Percentiles rank a stretch among this genome's conserved stretches.
Evolutionary conservation across 2,888 invertebrate genomes (phyloP).

Genomic region (Acleris emargana): DNA sequence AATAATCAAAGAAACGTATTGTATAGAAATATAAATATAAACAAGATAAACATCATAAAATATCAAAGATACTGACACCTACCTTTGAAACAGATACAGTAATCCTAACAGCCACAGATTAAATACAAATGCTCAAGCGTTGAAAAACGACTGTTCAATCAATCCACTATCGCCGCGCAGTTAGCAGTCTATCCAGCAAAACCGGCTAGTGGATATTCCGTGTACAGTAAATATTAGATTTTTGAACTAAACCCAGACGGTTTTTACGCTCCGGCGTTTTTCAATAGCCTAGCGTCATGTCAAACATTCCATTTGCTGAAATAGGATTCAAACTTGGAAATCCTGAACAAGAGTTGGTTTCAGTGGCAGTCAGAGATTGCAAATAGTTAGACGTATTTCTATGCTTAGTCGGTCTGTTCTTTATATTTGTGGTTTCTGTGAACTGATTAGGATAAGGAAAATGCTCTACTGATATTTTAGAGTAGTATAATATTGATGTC

Average conservation of each 20-base stretch:
- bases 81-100: conserved; percentile 1
- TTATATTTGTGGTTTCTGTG: not conserved
- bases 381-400: conserved; percentile 10
- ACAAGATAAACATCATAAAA: too few species aligned
- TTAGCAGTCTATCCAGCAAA: conserved; percentile 9
- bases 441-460: not conserved
- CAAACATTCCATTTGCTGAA: conserved; percentile 3
- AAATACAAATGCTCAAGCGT: not conserved
- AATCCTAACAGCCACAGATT: conserved; percentile 5
- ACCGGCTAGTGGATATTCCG: conserved; percentile 15
- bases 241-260: conserved; percentile 11
- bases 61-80: too few species aligned
- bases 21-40: too few species aligned
- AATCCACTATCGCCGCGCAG: conserved; percentile 4
- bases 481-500: too few species aligned
- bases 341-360: conserved; percentile 4
- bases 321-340: conserved; percentile 22
- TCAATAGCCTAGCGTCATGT: conserved; percentile 12
- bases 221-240: conserved; percentile 28
- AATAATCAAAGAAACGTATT: too few species aligned
- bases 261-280: conserved; percentile 28
- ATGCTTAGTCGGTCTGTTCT: not conserved
- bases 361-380: conserved; percentile 6
- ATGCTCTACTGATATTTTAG: too few species aligned
- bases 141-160: conserved; percentile 7